These are phyloP conservation scores for Ranitomeya imitator DNA, from an alignment of 2,113 vertebrate genomes.

Conservation along the genomic window DNA sequence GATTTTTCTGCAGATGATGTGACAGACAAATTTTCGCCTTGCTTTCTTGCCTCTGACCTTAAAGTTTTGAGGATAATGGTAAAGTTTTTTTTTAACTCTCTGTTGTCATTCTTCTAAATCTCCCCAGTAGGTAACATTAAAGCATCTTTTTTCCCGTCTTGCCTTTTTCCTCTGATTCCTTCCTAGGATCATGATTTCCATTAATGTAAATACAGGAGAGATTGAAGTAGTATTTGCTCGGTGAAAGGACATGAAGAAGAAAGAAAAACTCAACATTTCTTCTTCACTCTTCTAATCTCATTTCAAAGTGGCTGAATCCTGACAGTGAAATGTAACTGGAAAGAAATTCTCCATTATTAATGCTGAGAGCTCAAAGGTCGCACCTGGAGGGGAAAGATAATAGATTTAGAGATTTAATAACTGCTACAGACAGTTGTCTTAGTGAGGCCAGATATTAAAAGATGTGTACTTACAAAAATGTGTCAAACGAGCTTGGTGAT, in stretches of 20 bases:
- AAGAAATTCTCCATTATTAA: conserved; percentile 58
- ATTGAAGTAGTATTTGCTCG: conserved; percentile 34
- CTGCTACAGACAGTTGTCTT: conserved; percentile 56
- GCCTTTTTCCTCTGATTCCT: not conserved
- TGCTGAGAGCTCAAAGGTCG: conserved; percentile 57
- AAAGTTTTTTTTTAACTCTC: not conserved
- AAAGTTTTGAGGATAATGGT: not conserved
- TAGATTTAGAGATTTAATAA: conserved; percentile 59
- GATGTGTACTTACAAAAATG: conserved; percentile 57
- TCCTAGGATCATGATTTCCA: conserved; percentile 8
- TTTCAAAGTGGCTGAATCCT: conserved; percentile 54
- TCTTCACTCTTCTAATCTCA: conserved; percentile 38
- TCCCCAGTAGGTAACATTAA: not conserved
- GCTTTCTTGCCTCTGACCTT: conserved; percentile 23
- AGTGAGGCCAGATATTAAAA: conserved; percentile 57
- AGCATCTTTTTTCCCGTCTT: not conserved
- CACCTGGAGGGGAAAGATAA: conserved; percentile 56
- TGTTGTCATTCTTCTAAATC: not conserved
- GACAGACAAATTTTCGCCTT: conserved; percentile 38
- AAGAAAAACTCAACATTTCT: conserved; percentile 7
- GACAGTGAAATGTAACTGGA: conserved; percentile 56
- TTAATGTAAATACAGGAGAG: conserved; percentile 38
- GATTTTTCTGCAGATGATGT: conserved; percentile 37
- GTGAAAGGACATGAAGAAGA: conserved; percentile 12
- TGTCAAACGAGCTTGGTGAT: conserved; percentile 51